Evolutionary conservation across 2,797 vertebrate species (phyloP), one percentile per base, ranked within the genome.

Genomic region (Molossus alvarezi): DNA sequence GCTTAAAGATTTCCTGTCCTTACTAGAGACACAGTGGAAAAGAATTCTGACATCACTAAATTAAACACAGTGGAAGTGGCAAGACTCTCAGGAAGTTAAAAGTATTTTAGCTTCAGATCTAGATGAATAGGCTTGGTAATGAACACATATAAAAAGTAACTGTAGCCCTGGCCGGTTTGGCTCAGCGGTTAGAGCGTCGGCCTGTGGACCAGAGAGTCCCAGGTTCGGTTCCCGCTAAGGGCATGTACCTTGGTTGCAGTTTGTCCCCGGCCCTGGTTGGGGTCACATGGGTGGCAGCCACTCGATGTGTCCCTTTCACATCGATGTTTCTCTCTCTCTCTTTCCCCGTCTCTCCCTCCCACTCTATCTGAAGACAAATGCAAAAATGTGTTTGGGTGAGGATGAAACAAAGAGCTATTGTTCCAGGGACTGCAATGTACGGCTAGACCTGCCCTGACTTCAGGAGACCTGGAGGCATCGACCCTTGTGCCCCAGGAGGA

Each of bases 1-100:
- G 3, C 9, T 85, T 94, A 90, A 90, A 81, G 72, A 88, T 37
- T 69, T 77, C 17, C 1, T 84, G 17, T 58, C 72, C 13, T 94
- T 90, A 92, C 57, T 71, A 90, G 29, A 88, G 41, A 82, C 37
- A 81, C 60, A 65, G 4, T 69, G 37, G 77, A 89, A 93, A 79
- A 60, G 29, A 76, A 76, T 62, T 64, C 65, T 90, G 51, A 60
- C 17, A 60, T 91, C 62, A 60, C 29, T 29, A 64, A 73, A 5
- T 69, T 88, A 88, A 92, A 79, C 57, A 69, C 37, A 73, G 27
- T 67, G 9, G 1, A 73, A 65, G 64, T 17, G 29, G n/a, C 17
- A 17, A 29, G 27, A 14, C 17, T n/a, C 5, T 65, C 64, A 65
- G n/a, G 29, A 65, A 65, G 14, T n/a, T n/a, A 65, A 65, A n/a